Evolutionary conservation across 2,113 vertebrate genomes (phyloP).

Genomic region (Cricetomys ansorgei): DNA sequence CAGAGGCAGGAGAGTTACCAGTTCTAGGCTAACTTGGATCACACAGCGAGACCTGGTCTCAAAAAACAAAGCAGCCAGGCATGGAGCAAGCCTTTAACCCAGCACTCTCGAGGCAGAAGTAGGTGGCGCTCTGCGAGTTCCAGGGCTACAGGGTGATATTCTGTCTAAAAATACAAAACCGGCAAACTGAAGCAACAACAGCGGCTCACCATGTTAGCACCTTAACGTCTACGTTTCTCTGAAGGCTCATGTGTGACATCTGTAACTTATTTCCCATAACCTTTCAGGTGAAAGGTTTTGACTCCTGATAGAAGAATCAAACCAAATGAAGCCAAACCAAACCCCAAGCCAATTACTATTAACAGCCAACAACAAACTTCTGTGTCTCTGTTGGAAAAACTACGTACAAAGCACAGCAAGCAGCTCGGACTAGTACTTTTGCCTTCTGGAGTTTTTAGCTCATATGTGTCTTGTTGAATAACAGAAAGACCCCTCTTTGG

Average conservation of each 20-base stretch:
- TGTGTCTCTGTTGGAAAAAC: not conserved
- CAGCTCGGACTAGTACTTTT: not conserved
- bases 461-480: not conserved
- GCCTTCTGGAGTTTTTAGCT: not conserved
- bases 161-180: not conserved
- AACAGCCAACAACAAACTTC: not conserved
- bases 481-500: not conserved
- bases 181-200: not conserved
- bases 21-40: not conserved
- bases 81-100: not conserved
- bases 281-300: constrained; percentile 24
- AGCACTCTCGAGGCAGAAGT: too few species aligned
- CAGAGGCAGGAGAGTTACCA: not conserved
- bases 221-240: not conserved
- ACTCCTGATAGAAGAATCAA: not conserved
- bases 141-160: not conserved
- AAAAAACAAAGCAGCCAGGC: not conserved
- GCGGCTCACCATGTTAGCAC: not conserved
- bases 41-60: not conserved
- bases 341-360: not conserved
- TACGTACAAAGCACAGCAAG: not conserved
- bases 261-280: not conserved
- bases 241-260: constrained; percentile 1
- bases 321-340: not conserved
- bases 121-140: not conserved